These are phyloP conservation scores for Heterocephalus glaber DNA, from an alignment of 2,113 vertebrate genomes.

Conservation along the genomic window DNA sequence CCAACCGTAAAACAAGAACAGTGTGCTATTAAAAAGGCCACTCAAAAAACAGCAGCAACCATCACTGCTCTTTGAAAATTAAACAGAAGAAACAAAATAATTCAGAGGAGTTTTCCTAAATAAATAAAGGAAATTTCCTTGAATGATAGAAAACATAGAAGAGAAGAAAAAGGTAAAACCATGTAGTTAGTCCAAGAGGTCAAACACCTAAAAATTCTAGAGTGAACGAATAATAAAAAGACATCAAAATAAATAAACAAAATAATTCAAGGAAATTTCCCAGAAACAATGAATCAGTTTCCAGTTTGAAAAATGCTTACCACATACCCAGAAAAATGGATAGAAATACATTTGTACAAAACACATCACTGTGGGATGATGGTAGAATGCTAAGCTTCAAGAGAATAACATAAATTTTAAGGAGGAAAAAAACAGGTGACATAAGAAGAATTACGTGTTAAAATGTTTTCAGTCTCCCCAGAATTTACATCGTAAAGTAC, in stretches of 20 bases:
- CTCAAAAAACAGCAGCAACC: neutral
- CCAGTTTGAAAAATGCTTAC: neutral
- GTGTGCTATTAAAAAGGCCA: neutral
- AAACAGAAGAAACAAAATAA: neutral
- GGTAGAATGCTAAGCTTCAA: neutral
- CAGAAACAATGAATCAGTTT: neutral
- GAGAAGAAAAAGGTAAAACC: neutral
- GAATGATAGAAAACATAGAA: neutral
- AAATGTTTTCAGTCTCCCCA: neutral
- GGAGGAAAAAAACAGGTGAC: neutral
- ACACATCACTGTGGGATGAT: slow-evolving; percentile 5
- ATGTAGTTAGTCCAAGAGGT: neutral
- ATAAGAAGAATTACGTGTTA: neutral
- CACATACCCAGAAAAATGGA: neutral
- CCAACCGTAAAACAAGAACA: neutral
- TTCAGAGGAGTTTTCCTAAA: neutral
- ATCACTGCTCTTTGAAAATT: neutral
- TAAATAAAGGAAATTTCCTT: neutral
- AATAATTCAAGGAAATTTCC: neutral
- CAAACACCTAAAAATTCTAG: neutral
- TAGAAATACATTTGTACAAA: neutral
- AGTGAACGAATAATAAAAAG: slow-evolving; percentile 24
- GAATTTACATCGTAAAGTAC: neutral
- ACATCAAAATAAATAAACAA: neutral
- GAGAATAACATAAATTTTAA: neutral